phyloP scores from a whole-genome alignment of 2,797 vertebrate genomes.

The Pseudotriccus pelzelni region DNA sequence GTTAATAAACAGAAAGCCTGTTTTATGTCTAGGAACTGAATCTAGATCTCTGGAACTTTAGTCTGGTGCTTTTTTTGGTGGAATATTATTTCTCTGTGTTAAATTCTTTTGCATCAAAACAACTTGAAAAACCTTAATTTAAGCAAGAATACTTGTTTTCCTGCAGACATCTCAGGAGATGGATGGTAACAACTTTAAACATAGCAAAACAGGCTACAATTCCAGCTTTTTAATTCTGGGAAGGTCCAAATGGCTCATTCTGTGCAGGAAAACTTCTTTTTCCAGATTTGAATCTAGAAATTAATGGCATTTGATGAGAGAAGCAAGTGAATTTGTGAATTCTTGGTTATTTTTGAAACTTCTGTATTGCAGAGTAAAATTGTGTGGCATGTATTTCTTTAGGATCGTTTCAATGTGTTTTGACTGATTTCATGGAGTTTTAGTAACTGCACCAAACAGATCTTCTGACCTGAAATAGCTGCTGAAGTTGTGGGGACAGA shows the following conservation, averaged over 20 bases:
- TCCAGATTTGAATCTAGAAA: background rate
- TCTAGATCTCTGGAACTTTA: background rate
- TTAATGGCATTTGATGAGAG: background rate
- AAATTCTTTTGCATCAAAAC: background rate
- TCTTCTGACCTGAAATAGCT: background rate
- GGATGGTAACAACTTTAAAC: background rate
- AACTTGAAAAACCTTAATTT: background rate
- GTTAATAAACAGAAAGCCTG: background rate
- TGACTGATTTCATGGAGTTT: background rate
- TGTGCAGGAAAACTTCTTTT: background rate
- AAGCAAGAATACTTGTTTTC: background rate
- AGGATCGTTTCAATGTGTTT: background rate
- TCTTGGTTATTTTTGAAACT: background rate
- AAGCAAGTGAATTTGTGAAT: background rate
- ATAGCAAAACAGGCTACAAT: background rate
- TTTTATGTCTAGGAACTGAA: background rate
- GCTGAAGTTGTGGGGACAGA: background rate
- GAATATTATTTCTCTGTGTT: background rate
- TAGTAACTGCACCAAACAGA: background rate
- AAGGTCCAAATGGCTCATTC: background rate
- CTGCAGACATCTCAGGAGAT: background rate
- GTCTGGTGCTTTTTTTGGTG: background rate
- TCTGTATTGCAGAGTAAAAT: background rate
- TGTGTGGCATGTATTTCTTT: background rate
- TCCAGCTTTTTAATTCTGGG: background rate